Conservation (phyloP, 2,888 invertebrate species). For the Rhabditoides inermis region DNA sequence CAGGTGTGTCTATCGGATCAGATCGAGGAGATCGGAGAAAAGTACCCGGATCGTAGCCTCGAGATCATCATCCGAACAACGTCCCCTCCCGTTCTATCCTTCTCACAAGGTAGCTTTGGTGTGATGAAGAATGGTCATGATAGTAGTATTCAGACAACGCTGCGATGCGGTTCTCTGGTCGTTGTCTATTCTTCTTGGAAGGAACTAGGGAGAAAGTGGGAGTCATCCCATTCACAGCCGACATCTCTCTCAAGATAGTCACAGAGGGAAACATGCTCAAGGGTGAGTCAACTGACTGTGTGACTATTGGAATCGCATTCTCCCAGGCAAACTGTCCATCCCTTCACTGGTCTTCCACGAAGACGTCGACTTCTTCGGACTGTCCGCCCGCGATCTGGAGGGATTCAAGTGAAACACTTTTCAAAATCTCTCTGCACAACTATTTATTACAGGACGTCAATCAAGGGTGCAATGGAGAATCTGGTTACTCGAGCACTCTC, state of each 20-base stretch:
- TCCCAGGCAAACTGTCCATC: slow-evolving; percentile 20
- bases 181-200: slow-evolving; percentile 31
- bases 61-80: slow-evolving; percentile 32
- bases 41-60: slow-evolving; percentile 24
- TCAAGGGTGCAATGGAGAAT: slow-evolving; percentile 23
- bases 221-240: slow-evolving; percentile 24
- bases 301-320: not conserved
- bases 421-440: not conserved
- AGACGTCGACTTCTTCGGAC: slow-evolving; percentile 28
- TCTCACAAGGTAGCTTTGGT: slow-evolving; percentile 12
- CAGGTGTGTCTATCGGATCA: slow-evolving; percentile 29
- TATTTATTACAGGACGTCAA: slow-evolving; percentile 5
- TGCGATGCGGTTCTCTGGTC: slow-evolving; percentile 15
- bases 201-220: slow-evolving; percentile 32
- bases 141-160: slow-evolving; percentile 12
- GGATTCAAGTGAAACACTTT: slow-evolving; percentile 19
- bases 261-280: slow-evolving; percentile 14
- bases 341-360: slow-evolving; percentile 17
- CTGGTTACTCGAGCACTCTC: slow-evolving; percentile 22
- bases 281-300: slow-evolving; percentile 8
- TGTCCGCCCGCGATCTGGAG: slow-evolving; percentile 22
- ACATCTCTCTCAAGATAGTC: slow-evolving; percentile 13
- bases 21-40: slow-evolving; percentile 27
- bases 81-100: slow-evolving; percentile 17
- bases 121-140: not conserved